Percentiles rank a stretch among this genome's conserved stretches.
Conservation (phyloP, 2,113 vertebrate genomes). For the Jacana jacana region DNA sequence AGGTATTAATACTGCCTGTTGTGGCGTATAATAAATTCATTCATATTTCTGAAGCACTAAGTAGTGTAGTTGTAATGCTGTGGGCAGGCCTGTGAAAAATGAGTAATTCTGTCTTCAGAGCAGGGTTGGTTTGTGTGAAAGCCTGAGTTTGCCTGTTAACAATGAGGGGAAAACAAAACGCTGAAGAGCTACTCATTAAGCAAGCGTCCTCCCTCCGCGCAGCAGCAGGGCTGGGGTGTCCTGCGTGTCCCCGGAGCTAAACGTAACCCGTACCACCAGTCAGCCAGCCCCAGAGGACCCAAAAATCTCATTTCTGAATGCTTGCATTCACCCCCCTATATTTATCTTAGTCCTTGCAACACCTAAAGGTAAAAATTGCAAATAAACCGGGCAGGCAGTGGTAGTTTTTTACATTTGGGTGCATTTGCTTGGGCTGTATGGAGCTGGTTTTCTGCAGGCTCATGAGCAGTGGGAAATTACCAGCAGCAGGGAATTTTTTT, state of each 20-base stretch:
- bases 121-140: slow-evolving; percentile 12
- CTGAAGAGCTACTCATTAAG: not conserved
- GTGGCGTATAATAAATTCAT: not conserved
- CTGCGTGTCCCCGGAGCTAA: accelerated
- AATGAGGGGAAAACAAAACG: not conserved
- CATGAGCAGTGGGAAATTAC: not conserved
- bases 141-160: not conserved
- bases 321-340: not conserved
- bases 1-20: not conserved
- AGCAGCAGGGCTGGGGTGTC: not conserved
- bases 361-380: not conserved
- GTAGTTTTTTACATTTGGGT: not conserved
- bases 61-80: slow-evolving; percentile 23
- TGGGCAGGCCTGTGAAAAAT: slow-evolving; percentile 59
- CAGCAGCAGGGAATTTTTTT: not conserved
- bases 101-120: slow-evolving; percentile 52
- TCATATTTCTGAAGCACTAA: slow-evolving; percentile 12
- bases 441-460: not conserved
- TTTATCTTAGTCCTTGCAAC: not conserved
- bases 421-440: not conserved
- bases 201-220: accelerated
- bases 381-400: not conserved
- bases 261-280: accelerated
- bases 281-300: not conserved
- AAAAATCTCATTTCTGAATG: not conserved